phyloP scores from a whole-genome alignment of 2,113 vertebrate genomes.

The Sceloporus undulatus region DNA sequence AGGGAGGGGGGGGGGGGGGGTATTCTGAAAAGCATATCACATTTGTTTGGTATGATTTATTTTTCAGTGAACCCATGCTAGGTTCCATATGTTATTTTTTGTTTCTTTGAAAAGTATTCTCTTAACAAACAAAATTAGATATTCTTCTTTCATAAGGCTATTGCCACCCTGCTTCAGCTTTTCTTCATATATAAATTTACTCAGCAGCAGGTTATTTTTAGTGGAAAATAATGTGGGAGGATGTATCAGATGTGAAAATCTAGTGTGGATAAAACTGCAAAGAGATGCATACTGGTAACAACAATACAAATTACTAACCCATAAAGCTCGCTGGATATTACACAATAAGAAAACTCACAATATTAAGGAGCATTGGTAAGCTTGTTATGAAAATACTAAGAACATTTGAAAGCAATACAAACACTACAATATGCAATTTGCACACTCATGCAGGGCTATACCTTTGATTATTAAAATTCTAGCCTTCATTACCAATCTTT shows the following conservation, averaged over 20 bases:
- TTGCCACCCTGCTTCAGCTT: neutral
- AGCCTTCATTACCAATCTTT: neutral
- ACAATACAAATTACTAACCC: neutral
- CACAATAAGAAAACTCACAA: neutral
- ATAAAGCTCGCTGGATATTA: neutral
- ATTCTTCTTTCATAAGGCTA: neutral
- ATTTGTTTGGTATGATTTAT: neutral
- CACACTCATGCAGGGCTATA: neutral
- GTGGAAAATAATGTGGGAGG: neutral
- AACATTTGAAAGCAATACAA: slow-evolving; percentile 1
- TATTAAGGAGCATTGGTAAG: neutral
- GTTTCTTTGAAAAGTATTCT: neutral
- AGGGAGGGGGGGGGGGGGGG: neutral
- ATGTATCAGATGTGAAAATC: neutral
- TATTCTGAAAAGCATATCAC: neutral
- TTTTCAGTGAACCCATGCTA: neutral
- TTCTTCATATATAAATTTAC: neutral
- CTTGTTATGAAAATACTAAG: neutral
- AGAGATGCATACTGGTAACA: neutral
- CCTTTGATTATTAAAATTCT: neutral
- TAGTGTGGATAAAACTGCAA: neutral
- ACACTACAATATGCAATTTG: neutral
- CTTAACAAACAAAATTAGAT: neutral
- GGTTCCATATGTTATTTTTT: neutral
- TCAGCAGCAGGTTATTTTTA: slow-evolving; percentile 13